phyloP scores from a whole-genome alignment of 1,140 invertebrate species.

The Liolophura sinensis region DNA sequence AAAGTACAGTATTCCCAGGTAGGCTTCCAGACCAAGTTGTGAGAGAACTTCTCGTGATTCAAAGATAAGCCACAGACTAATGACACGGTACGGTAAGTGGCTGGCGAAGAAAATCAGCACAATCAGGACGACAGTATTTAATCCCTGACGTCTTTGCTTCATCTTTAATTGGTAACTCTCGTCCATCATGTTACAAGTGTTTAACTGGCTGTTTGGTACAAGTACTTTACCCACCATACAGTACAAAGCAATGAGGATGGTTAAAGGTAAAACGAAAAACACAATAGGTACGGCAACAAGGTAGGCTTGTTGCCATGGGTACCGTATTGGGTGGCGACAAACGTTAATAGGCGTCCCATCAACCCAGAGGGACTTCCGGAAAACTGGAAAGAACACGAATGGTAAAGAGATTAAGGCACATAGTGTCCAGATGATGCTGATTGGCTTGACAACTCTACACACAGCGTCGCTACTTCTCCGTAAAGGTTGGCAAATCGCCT shows the following conservation, averaged over 20 bases:
- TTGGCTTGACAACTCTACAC: conserved; percentile 14
- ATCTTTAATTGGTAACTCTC: conserved; percentile 2
- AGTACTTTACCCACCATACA: conserved; percentile 20
- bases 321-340: conserved; percentile 20
- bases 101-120: conserved; percentile 39
- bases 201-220: conserved; percentile 19
- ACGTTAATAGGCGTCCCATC: conserved; percentile 19
- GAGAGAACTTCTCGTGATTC: conserved; percentile 7
- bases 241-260: conserved; percentile 24
- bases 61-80: conserved; percentile 31
- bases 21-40: conserved; percentile 21
- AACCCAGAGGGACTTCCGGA: conserved; percentile 6
- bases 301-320: conserved; percentile 20
- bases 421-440: conserved; percentile 23
- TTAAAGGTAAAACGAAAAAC: conserved; percentile 24
- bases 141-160: conserved; percentile 26
- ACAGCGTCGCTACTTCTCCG: conserved; percentile 51
- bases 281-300: conserved; percentile 16
- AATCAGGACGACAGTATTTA: conserved; percentile 33
- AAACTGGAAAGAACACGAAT: conserved; percentile 20
- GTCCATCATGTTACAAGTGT: conserved; percentile 6
- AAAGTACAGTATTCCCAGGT: conserved; percentile 29
- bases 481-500: conserved; percentile 90
- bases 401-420: conserved; percentile 19
- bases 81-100: conserved; percentile 34